A percentile compares a stretch with the other conserved stretches of the same genome.
These are phyloP conservation scores for Clamator glandarius DNA, from an alignment of 2,797 vertebrate species.

Conservation along the genomic window DNA sequence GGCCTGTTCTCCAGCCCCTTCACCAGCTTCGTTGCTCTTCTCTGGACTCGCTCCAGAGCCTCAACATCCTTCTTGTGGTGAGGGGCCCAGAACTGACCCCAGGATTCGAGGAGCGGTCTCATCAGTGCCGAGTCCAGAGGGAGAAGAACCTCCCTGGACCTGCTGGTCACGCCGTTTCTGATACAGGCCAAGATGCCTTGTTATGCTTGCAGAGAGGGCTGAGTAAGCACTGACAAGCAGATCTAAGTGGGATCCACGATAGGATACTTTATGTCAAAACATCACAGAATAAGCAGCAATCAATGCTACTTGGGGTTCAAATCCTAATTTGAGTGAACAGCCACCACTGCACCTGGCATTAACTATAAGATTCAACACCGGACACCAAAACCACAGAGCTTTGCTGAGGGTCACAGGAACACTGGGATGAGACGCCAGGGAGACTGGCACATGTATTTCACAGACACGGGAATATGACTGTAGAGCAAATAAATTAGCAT, in stretches of 20 bases:
- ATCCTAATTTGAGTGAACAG: not conserved
- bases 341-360: not conserved
- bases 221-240: not conserved
- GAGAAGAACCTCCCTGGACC: no score
- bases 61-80: no score
- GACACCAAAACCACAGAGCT: not conserved
- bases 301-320: fast-evolving
- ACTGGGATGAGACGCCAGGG: not conserved
- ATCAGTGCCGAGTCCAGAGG: no score
- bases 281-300: not conserved
- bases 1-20: no score
- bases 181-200: no score
- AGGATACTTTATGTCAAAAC: not conserved
- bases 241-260: fast-evolving
- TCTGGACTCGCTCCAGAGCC: no score
- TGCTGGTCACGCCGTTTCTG: no score
- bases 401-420: not conserved
- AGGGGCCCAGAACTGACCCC: no score
- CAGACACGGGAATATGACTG: fast-evolving
- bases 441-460: not conserved
- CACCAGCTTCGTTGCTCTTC: no score
- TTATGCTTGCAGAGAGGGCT: no score
- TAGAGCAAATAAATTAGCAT: not conserved
- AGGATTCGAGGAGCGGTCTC: no score
- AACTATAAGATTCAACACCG: not conserved